A percentile compares a stretch with the other conserved stretches of the same genome.
Evolutionary conservation across 2,113 vertebrate genomes (phyloP).

Genomic region (Chamaea fasciata): DNA sequence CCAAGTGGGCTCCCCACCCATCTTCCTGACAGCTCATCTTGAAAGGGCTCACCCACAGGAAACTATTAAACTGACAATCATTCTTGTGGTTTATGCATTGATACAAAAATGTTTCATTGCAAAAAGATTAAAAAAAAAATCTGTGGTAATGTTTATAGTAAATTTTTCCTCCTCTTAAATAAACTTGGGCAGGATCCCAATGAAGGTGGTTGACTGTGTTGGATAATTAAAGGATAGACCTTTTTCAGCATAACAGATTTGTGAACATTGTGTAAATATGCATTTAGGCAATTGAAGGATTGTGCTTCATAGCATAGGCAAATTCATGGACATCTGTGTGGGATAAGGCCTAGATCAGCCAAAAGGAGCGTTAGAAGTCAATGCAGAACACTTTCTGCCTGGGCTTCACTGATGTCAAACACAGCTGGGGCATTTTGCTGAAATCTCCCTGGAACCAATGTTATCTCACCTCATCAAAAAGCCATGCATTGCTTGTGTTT

Average conservation of each 20-base stretch:
- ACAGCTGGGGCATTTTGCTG: slow-evolving; percentile 20
- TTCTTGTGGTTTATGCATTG: slow-evolving; percentile 74
- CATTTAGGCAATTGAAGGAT: slow-evolving; percentile 9
- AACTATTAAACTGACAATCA: slow-evolving; percentile 70
- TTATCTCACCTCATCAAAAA: slow-evolving; percentile 39
- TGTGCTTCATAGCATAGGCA: slow-evolving; percentile 1
- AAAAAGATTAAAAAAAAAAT: not conserved
- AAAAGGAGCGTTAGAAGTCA: slow-evolving; percentile 1
- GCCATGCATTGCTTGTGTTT: not conserved
- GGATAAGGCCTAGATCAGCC: not conserved
- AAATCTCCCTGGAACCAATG: slow-evolving; percentile 27
- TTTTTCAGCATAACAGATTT: slow-evolving; percentile 34
- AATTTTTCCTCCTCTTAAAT: slow-evolving; percentile 69
- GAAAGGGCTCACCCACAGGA: slow-evolving; percentile 70
- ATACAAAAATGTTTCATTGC: slow-evolving; percentile 61
- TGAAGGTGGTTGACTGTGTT: slow-evolving; percentile 56
- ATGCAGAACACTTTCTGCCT: not conserved
- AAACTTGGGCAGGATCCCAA: slow-evolving; percentile 67
- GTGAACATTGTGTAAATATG: slow-evolving; percentile 46
- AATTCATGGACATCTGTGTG: not conserved
- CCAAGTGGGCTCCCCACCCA: slow-evolving; percentile 15
- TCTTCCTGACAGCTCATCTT: slow-evolving; percentile 61
- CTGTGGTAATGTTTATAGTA: slow-evolving; percentile 67
- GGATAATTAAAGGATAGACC: slow-evolving; percentile 27
- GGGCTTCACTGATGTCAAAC: not conserved